Conservation (phyloP, 2,797 vertebrate genomes). For the Phylloscopus collybita region DNA sequence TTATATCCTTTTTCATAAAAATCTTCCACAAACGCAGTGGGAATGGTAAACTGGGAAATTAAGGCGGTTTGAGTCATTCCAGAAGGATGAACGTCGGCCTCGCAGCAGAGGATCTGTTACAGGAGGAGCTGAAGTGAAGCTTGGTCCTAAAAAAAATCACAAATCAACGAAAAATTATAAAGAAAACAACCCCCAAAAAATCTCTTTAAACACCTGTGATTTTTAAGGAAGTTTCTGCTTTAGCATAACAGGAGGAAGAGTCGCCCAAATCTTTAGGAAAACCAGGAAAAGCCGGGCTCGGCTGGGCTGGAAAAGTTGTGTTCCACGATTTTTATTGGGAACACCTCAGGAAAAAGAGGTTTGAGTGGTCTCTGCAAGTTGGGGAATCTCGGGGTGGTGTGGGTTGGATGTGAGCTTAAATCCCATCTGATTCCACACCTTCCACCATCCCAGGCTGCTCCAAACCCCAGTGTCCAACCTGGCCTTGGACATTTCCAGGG, state of each 20-base stretch:
- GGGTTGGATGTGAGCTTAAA: neutral
- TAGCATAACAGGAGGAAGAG: neutral
- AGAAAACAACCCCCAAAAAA: neutral
- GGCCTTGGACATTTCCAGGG: neutral
- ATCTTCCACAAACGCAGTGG: neutral
- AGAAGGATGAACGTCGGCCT: accelerated
- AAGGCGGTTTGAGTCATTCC: neutral
- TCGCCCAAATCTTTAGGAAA: neutral
- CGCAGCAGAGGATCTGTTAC: neutral
- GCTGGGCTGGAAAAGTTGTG: accelerated
- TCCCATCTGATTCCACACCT: neutral
- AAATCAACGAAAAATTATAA: neutral
- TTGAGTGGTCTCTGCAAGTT: neutral
- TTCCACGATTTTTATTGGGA: neutral
- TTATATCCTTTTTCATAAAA: neutral
- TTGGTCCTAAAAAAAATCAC: neutral
- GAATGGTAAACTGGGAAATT: neutral
- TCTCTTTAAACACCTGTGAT: accelerated
- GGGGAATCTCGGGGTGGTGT: neutral
- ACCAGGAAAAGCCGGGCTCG: neutral
- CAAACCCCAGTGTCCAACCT: neutral
- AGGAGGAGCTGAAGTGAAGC: neutral
- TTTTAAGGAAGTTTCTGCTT: neutral
- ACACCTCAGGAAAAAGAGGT: neutral
- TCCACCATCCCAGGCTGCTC: accelerated